Evolutionary conservation across 2,113 vertebrate genomes (phyloP).

Genomic region (Hippocampus mohnikei): DNA sequence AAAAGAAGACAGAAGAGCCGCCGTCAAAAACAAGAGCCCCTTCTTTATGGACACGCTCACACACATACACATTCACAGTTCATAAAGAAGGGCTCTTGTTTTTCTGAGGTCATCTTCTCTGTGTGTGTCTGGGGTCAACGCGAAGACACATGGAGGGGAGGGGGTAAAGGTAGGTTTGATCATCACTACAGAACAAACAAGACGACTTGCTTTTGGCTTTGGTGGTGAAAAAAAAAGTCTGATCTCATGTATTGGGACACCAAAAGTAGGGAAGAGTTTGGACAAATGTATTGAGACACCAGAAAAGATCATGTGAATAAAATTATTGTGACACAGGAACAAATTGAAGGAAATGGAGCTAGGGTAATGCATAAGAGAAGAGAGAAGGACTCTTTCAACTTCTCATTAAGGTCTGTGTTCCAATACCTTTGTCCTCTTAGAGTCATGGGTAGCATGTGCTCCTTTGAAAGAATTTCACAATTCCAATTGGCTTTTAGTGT

Average conservation of each 20-base stretch:
- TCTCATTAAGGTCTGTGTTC: background rate
- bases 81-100: background rate
- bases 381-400: background rate
- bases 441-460: background rate
- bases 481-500: background rate
- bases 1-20: background rate
- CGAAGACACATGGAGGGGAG: background rate
- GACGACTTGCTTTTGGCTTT: background rate
- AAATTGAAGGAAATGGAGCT: background rate
- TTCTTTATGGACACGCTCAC: background rate
- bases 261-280: background rate
- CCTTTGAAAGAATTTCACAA: background rate
- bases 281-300: background rate
- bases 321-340: background rate
- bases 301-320: background rate
- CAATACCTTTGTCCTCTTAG: background rate
- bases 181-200: background rate
- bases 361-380: no score
- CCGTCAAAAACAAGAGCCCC: constrained; percentile 2
- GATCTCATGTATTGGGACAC: background rate
- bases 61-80: background rate
- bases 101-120: background rate
- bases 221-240: background rate
- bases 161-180: background rate
- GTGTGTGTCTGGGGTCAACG: background rate